Conservation (phyloP, 2,113 vertebrate species). For the Edolisoma coerulescens region DNA sequence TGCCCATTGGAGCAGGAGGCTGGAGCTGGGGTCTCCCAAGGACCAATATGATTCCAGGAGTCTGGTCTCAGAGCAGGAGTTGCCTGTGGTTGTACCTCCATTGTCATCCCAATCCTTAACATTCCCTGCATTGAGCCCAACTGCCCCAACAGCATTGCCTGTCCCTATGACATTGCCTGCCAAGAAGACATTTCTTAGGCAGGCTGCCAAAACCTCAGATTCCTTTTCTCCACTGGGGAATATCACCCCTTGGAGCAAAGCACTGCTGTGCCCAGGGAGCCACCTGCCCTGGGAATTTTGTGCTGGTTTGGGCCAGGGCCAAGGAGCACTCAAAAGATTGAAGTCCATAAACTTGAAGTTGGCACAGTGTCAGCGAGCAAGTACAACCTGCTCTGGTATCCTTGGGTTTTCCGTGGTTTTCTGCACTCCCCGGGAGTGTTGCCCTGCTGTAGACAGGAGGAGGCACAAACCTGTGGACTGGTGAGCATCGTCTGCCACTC, state of each 20-base stretch:
- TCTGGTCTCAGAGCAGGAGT: neutral
- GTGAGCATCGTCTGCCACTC: neutral
- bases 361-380: neutral
- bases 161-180: neutral
- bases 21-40: neutral
- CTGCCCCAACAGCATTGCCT: neutral
- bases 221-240: neutral
- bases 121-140: neutral
- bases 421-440: neutral
- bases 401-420: neutral
- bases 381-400: neutral
- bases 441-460: neutral
- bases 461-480: neutral
- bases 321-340: neutral
- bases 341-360: neutral
- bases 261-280: neutral
- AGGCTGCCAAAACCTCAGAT: neutral
- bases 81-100: neutral
- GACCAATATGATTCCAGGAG: accelerated
- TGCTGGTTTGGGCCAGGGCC: neutral
- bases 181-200: neutral
- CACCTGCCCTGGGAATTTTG: neutral
- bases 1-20: neutral
- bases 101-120: neutral
- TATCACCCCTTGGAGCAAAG: neutral